These are phyloP conservation scores for Sialia sialis DNA, from an alignment of 2,113 vertebrate species.

Conservation along the genomic window DNA sequence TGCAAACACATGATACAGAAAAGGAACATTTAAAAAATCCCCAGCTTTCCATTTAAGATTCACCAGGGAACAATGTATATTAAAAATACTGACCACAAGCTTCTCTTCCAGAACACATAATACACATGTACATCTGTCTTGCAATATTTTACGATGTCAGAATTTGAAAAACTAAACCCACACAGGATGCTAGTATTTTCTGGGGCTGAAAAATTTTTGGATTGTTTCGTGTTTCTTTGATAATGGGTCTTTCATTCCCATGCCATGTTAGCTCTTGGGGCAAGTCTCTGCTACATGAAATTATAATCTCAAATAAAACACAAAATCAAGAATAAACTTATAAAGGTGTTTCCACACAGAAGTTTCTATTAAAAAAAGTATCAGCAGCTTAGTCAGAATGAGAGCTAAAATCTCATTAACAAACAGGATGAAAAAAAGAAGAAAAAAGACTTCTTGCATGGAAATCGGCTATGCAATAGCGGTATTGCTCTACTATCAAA, in stretches of 20 bases:
- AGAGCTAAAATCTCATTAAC: neutral
- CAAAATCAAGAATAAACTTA: neutral
- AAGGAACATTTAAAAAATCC: neutral
- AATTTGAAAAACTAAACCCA: neutral
- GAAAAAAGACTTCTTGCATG: neutral
- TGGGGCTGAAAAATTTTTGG: neutral
- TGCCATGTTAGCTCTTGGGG: neutral
- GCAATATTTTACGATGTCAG: neutral
- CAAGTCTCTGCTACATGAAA: neutral
- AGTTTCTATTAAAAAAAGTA: neutral
- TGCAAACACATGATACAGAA: accelerated
- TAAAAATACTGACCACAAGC: neutral
- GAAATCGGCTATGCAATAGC: neutral
- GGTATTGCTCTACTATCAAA: neutral
- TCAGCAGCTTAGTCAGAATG: neutral
- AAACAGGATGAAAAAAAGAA: neutral
- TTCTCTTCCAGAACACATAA: neutral
- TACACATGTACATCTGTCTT: neutral
- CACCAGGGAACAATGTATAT: neutral
- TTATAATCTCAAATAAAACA: neutral
- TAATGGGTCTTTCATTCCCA: neutral
- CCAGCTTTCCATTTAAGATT: neutral
- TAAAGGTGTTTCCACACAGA: neutral
- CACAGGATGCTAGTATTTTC: neutral
- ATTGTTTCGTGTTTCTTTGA: neutral